phyloP scores from a whole-genome alignment of 2,888 invertebrate species.

The Drepana falcataria region DNA sequence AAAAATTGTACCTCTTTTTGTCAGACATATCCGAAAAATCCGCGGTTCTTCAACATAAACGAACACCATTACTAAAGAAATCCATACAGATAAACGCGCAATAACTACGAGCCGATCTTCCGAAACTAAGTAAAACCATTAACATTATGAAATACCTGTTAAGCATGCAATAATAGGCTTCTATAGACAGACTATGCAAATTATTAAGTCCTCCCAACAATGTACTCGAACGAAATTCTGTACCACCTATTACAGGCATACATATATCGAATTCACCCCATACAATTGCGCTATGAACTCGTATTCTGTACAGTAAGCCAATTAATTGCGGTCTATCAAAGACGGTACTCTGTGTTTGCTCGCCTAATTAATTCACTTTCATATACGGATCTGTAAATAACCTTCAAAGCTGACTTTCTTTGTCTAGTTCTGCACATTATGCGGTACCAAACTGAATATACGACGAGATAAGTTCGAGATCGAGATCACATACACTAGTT shows the following conservation, averaged over 20 bases:
- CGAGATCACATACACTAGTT: neutral
- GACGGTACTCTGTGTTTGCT: neutral
- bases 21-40: too few relatives aligned
- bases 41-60: too few relatives aligned
- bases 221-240: neutral
- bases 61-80: too few relatives aligned
- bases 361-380: slow-evolving; percentile 5
- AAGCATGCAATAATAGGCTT: too few relatives aligned
- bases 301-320: slow-evolving; percentile 2
- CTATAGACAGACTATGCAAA: slow-evolving; percentile 6
- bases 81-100: too few relatives aligned
- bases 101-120: too few relatives aligned
- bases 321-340: slow-evolving; percentile 5
- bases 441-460: neutral
- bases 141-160: too few relatives aligned
- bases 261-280: neutral
- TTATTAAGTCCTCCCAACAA: neutral
- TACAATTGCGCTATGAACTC: slow-evolving; percentile 1
- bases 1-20: too few relatives aligned
- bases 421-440: neutral
- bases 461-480: neutral
- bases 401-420: neutral
- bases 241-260: neutral
- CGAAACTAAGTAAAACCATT: too few relatives aligned
- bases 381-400: neutral